Evolutionary conservation across 2,888 invertebrate genomes (phyloP).

Genomic region (Oxytorus armatus): DNA sequence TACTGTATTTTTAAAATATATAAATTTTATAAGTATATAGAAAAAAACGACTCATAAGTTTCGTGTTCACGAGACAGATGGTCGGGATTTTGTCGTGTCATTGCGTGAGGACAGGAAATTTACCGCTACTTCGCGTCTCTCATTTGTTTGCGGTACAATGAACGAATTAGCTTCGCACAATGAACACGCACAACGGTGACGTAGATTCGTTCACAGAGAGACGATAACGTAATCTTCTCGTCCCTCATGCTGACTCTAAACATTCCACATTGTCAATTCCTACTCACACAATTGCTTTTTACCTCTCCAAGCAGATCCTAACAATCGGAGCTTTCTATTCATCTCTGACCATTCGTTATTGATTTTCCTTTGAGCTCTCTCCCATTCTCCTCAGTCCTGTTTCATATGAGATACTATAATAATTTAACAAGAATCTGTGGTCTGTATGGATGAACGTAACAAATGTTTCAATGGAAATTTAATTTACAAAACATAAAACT

Average conservation of each 20-base stretch:
- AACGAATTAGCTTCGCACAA: conserved; percentile 35
- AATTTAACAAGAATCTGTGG: too few species aligned
- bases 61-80: background rate
- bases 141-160: conserved; percentile 38
- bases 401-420: too few species aligned
- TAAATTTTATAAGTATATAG: too few species aligned
- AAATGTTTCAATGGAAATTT: too few species aligned
- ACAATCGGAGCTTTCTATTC: too few species aligned
- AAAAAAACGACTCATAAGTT: too few species aligned
- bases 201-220: conserved; percentile 15
- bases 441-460: too few species aligned
- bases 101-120: conserved; percentile 38
- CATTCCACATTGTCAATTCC: background rate
- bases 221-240: background rate
- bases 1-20: background rate
- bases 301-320: too few species aligned
- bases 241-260: conserved; percentile 14
- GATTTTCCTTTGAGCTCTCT: too few species aligned
- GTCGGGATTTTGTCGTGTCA: conserved; percentile 11
- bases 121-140: conserved; percentile 15
- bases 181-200: conserved; percentile 1
- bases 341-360: too few species aligned
- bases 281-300: conserved; percentile 12
- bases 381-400: too few species aligned
- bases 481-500: too few species aligned